Percentiles rank a stretch among this genome's conserved stretches.
Evolutionary conservation across 2,797 vertebrate species (phyloP).

Genomic region (Spinus olivaceus): DNA sequence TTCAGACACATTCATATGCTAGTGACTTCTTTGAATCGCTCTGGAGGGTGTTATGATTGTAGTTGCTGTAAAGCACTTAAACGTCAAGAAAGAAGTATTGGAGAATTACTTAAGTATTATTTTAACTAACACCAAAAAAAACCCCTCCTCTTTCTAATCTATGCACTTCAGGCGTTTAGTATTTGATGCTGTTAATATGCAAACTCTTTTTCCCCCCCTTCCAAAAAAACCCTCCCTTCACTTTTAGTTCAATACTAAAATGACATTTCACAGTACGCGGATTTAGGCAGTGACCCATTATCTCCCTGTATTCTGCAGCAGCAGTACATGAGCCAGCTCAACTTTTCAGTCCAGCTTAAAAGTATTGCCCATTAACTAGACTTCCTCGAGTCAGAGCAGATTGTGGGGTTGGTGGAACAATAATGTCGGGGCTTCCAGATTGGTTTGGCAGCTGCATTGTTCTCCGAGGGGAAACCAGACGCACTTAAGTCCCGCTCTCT

Average conservation of each 20-base stretch:
- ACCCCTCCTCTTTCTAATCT: not conserved
- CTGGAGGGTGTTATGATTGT: not conserved
- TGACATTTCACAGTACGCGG: slow-evolving; percentile 64
- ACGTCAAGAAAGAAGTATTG: slow-evolving; percentile 3
- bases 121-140: not conserved
- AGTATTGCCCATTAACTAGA: slow-evolving; percentile 78
- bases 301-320: slow-evolving; percentile 55
- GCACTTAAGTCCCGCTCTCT: slow-evolving; percentile 86
- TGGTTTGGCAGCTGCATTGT: slow-evolving; percentile 94
- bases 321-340: slow-evolving; percentile 70
- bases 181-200: slow-evolving; percentile 10
- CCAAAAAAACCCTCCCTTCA: not conserved
- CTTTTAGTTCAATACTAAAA: slow-evolving; percentile 59
- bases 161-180: not conserved
- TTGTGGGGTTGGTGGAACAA: slow-evolving; percentile 84
- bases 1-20: slow-evolving; percentile 17
- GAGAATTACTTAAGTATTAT: slow-evolving; percentile 26
- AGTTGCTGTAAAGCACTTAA: slow-evolving; percentile 32
- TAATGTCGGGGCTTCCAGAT: slow-evolving; percentile 90
- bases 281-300: slow-evolving; percentile 70
- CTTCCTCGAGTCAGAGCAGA: slow-evolving; percentile 84
- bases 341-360: slow-evolving; percentile 76
- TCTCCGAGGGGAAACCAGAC: slow-evolving; percentile 91
- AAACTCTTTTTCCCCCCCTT: not conserved
- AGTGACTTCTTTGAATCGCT: slow-evolving; percentile 8